A percentile compares a stretch with the other conserved stretches of the same genome.
Conservation (phyloP, 2,797 vertebrate genomes). For the Cottoperca gobio region DNA sequence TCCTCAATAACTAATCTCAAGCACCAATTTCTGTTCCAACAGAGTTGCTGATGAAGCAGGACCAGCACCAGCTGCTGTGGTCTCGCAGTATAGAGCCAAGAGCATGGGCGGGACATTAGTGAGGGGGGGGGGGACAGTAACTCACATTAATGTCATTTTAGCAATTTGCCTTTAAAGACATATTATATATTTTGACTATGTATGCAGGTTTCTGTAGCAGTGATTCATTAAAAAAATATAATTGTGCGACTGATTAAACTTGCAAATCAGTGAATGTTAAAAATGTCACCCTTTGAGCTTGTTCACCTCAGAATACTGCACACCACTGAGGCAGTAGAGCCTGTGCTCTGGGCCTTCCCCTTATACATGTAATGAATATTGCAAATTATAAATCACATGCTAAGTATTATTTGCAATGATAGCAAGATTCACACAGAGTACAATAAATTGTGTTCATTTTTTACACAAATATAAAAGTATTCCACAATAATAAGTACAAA, state of each 20-base stretch:
- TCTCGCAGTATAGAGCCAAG: constrained; percentile 6
- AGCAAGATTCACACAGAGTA: neutral
- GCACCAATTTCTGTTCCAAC: constrained; percentile 36
- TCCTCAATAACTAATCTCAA: constrained; percentile 46
- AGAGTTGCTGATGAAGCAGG: constrained; percentile 64
- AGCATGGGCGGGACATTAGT: neutral
- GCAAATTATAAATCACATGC: neutral
- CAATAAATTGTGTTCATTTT: neutral
- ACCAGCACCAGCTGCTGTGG: constrained; percentile 47
- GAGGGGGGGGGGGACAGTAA: neutral
- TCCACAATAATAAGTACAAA: neutral
- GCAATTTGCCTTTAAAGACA: neutral
- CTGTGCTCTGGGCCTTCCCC: neutral
- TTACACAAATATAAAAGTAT: neutral
- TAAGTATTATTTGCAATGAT: neutral
- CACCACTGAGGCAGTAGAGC: neutral
- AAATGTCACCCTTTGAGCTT: neutral
- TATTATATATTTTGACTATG: neutral
- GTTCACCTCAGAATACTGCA: neutral
- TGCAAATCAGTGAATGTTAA: neutral
- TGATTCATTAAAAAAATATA: neutral
- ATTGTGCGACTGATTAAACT: neutral
- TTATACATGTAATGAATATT: neutral
- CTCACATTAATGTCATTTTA: neutral
- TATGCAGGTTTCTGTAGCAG: neutral